phyloP scores from a whole-genome alignment of 2,797 vertebrate genomes.

The Phoxinus dragarum region DNA sequence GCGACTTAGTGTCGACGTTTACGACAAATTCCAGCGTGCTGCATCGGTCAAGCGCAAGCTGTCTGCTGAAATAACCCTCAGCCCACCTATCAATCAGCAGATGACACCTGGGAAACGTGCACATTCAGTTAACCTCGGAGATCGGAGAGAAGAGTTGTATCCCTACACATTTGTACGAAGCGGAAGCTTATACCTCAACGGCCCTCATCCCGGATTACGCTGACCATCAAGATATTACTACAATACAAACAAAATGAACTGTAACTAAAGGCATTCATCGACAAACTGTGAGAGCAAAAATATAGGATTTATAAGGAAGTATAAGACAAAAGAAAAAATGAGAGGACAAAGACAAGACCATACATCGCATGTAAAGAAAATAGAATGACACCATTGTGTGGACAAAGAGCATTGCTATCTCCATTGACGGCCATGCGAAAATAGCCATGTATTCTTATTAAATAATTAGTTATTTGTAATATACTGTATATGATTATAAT shows the following conservation, averaged over 20 bases:
- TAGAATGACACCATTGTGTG: neutral
- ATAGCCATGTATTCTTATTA: neutral
- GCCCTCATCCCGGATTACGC: constrained; percentile 92
- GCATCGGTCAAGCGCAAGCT: constrained; percentile 97
- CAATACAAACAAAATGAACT: constrained; percentile 85
- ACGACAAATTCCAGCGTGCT: constrained; percentile 96
- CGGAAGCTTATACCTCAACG: constrained; percentile 95
- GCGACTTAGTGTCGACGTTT: constrained; percentile 95
- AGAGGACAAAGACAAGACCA: neutral
- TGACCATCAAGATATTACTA: constrained; percentile 84
- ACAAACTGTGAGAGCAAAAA: neutral
- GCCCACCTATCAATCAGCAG: constrained; percentile 80
- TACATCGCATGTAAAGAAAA: neutral
- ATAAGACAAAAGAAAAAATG: neutral
- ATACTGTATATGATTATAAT: neutral
- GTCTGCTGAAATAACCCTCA: constrained; percentile 90
- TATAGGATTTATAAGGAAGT: neutral
- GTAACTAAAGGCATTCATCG: neutral
- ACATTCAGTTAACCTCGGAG: constrained; percentile 89
- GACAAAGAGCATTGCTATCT: neutral
- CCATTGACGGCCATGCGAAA: neutral
- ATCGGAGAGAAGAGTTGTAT: constrained; percentile 84
- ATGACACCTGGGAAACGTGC: constrained; percentile 93
- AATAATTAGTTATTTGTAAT: neutral
- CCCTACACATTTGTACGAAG: constrained; percentile 86